Percentiles rank a stretch among this genome's conserved stretches.
Evolutionary conservation across 2,797 vertebrate genomes (phyloP).

Genomic region (Notamacropus eugenii): DNA sequence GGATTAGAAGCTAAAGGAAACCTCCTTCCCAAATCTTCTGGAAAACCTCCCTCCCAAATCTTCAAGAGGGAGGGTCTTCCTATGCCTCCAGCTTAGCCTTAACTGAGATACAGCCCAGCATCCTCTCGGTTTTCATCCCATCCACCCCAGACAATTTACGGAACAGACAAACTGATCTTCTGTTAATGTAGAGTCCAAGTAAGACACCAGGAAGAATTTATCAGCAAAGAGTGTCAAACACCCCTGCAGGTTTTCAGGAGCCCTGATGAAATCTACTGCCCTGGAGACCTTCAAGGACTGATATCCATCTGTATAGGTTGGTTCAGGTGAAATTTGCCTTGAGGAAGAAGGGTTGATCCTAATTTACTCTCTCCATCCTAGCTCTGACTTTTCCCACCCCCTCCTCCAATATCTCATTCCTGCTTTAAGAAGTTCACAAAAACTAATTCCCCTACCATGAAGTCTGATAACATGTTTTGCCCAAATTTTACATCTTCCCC

Average conservation of each 20-base stretch:
- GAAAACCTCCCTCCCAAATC: not conserved
- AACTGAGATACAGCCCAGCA: not conserved
- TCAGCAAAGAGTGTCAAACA: not conserved
- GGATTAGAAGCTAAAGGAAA: not conserved
- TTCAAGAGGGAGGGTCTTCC: constrained; percentile 13
- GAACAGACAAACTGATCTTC: not conserved
- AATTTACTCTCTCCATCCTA: not conserved
- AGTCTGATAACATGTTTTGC: not conserved
- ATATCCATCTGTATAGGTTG: not conserved
- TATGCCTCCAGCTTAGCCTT: not conserved
- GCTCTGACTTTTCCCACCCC: not conserved
- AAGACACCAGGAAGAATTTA: constrained; percentile 9
- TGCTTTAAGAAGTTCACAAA: constrained; percentile 1
- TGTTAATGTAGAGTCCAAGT: not conserved
- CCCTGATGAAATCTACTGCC: not conserved
- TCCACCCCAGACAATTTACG: not conserved
- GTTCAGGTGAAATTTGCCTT: not conserved
- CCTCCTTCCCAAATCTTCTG: not conserved
- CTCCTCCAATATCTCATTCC: not conserved
- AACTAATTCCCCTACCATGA: not conserved
- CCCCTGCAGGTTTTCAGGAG: constrained; percentile 11
- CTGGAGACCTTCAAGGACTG: not conserved
- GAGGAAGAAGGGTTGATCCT: not conserved
- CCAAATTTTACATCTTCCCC: not conserved
- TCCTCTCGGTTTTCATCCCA: not conserved